Conservation (phyloP, 1,140 invertebrate genomes). For the Caenorhabditis briggsae region DNA sequence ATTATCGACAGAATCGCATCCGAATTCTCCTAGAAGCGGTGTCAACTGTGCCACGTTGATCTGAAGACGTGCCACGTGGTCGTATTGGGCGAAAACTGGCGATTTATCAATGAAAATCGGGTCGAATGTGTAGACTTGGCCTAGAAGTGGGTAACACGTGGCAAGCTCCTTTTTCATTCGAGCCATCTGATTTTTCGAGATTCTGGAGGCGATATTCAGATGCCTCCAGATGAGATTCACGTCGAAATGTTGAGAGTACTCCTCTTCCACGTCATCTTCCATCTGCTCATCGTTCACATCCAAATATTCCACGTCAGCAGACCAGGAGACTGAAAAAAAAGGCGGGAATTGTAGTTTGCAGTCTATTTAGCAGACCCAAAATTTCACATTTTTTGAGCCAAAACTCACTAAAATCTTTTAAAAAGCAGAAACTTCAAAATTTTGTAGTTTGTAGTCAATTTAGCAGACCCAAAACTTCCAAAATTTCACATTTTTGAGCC, state of each 20-base stretch:
- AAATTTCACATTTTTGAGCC: too few species aligned
- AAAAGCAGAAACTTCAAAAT: too few species aligned
- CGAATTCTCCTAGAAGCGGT: not conserved
- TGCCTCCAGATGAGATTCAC: slow-evolving; percentile 25
- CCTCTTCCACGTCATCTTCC: slow-evolving; percentile 11
- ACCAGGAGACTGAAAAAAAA: slow-evolving; percentile 26
- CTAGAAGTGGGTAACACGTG: slow-evolving; percentile 12
- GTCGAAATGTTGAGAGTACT: slow-evolving; percentile 27
- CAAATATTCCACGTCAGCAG: slow-evolving; percentile 1
- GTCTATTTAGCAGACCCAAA: slow-evolving; percentile 20
- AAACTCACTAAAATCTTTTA: too few species aligned
- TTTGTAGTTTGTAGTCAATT: not conserved
- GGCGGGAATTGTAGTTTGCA: not conserved
- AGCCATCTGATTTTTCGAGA: slow-evolving; percentile 33
- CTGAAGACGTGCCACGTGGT: slow-evolving; percentile 14
- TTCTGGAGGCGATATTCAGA: not conserved
- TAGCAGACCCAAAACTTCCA: not conserved
- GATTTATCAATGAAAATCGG: slow-evolving; percentile 38
- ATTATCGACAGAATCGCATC: slow-evolving; percentile 32
- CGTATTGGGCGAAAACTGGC: slow-evolving; percentile 14
- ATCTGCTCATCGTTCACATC: not conserved
- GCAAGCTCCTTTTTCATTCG: slow-evolving; percentile 30
- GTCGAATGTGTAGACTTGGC: slow-evolving; percentile 43
- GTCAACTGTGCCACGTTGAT: not conserved
- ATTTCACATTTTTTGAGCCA: not conserved